These are phyloP conservation scores for Chascanopsetta lugubris DNA, from an alignment of 2,113 vertebrate genomes.

Conservation along the genomic window DNA sequence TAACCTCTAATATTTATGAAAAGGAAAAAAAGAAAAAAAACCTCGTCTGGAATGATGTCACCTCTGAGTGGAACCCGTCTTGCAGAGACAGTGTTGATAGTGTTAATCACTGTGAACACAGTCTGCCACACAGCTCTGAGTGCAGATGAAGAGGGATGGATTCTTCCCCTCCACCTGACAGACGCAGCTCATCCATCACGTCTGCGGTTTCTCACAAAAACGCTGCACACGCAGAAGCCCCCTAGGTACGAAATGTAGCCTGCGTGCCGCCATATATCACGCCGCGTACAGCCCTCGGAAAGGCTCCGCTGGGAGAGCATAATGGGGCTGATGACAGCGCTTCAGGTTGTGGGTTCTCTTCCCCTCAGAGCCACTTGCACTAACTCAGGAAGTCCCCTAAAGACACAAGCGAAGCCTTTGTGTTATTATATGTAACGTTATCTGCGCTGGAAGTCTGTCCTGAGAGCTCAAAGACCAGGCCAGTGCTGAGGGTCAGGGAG, in stretches of 20 bases:
- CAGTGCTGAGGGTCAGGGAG: slow-evolving; percentile 51
- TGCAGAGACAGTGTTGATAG: background rate
- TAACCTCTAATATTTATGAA: too few species aligned
- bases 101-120: background rate
- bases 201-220: slow-evolving; percentile 25
- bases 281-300: slow-evolving; percentile 44
- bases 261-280: slow-evolving; percentile 36
- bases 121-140: background rate
- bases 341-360: slow-evolving; percentile 55
- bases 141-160: too few species aligned
- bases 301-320: slow-evolving; percentile 46
- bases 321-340: slow-evolving; percentile 59
- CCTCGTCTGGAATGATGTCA: background rate
- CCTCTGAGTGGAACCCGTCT: background rate
- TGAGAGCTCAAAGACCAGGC: slow-evolving; percentile 40
- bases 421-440: slow-evolving; percentile 69
- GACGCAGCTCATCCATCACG: background rate
- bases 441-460: slow-evolving; percentile 29
- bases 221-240: slow-evolving; percentile 35
- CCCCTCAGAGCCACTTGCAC: slow-evolving; percentile 20
- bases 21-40: too few species aligned
- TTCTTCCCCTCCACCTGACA: background rate
- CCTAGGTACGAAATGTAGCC: slow-evolving; percentile 37
- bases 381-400: slow-evolving; percentile 48
- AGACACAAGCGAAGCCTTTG: slow-evolving; percentile 64